Base-by-base conservation (phyloP, 2,888 invertebrate genomes). In the Smittia aterrima region DNA sequence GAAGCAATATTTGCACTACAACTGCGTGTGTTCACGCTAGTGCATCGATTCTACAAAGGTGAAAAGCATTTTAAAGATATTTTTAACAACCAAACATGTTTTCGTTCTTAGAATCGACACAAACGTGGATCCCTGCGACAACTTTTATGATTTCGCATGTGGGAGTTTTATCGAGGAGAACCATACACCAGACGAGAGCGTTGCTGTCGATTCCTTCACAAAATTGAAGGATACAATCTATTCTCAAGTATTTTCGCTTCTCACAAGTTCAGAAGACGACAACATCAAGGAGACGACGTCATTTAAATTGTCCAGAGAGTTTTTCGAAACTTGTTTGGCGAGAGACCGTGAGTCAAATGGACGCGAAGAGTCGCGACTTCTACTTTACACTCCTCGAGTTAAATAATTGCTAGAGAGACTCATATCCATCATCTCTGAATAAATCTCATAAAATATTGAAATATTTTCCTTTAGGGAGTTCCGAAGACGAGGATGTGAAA, bases 161-260 rank as follows among this genome's bases (percentile, higher is more conserved):
- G 91, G 92, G 0, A 91, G 92, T 0, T 95, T 94, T 93, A 87
- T 93, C 64, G 87, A 87, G 79, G 87, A 89, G 77, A 94, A 95
- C 81, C 93, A 95, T 0, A 91, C 95, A 75, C 96, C 95, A 0
- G 92, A 93, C 79, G 95, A 95, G 1, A 93, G 93, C 81, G 40
- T 47, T 64, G 64, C 73, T 2, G 40, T 73, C 24, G 40, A 40
- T 24, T 38, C 64, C 0, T 64, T 64, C 24, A 40, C 25, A 1
- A 25, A 73, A 1, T 24, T 40, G 13, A 22, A 66, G 13, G 66
- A 66, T 9, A 27, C 40, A 41, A 38, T 66, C 7, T 16, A 41
- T 13, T 2, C 9, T 1, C 40, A 64, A 73, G 13, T 32, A 6
- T 9, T 32, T 3, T 32, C 32, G 9, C 32, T n/a, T n/a, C n/a